A percentile compares a stretch with the other conserved stretches of the same genome.
phyloP scores from a whole-genome alignment of 2,797 vertebrate species.

The Argya squamiceps region DNA sequence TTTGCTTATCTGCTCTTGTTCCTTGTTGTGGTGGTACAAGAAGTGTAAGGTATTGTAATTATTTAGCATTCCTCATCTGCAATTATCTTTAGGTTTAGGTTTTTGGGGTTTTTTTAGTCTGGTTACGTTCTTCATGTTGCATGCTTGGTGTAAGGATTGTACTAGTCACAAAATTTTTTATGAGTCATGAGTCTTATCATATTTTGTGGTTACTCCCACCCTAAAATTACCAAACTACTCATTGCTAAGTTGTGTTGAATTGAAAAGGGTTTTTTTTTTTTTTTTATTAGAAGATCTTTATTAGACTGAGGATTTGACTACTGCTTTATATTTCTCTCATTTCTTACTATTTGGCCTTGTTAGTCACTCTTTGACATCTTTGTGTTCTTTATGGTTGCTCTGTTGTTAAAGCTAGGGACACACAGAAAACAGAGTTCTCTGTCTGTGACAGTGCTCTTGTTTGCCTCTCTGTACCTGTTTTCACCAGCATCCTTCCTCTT shows the following conservation, averaged over 20 bases:
- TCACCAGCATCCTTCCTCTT: background rate
- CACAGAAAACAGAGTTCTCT: background rate
- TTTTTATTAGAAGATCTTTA: background rate
- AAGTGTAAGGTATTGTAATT: constrained; percentile 6
- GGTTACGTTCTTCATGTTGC: background rate
- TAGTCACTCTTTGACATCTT: background rate
- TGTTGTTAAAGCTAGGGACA: background rate
- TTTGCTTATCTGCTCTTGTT: constrained; percentile 22
- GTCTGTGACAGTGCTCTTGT: background rate
- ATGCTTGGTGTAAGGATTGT: background rate
- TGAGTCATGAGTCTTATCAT: background rate
- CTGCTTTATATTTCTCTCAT: background rate
- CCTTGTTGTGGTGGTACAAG: background rate
- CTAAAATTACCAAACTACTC: background rate
- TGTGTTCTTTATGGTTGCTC: background rate
- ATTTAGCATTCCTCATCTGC: background rate
- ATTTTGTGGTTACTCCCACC: background rate
- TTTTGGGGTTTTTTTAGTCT: background rate
- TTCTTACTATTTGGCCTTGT: background rate
- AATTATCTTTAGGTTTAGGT: background rate
- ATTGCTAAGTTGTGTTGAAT: background rate
- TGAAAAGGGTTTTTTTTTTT: background rate
- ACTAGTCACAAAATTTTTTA: background rate
- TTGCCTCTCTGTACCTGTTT: background rate
- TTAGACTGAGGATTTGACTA: background rate